Base-by-base conservation (phyloP, 2,797 vertebrate species). In the Bradypodion pumilum region DNA sequence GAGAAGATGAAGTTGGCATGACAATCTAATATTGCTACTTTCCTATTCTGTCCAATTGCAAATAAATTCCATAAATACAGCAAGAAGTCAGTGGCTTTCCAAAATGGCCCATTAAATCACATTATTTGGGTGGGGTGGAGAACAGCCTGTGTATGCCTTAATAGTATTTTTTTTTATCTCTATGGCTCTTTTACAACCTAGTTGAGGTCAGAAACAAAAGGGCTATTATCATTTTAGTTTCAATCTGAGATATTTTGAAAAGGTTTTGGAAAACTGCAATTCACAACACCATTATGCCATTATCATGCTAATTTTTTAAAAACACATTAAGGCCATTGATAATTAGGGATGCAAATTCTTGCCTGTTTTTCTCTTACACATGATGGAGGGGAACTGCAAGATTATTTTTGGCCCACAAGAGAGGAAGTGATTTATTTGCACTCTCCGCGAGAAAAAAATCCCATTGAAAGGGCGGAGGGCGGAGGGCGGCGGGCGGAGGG, bases 91-190 rank as follows among this genome's bases (percentile, higher is more conserved):
- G 42, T 82, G 19, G 8, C 3, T 65, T 88, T 90, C 76, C 32
- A 83, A 92, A 81, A 89, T 85, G 86, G 85, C 60, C 76, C 46
- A 59, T 75, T 86, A 81, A 89, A 88, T 90, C 82, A 79, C 73
- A 82, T 74, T 85, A 37, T 83, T 82, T 69, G n/a, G n/a, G n/a
- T 56, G 35, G n/a, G 13, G 42, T n/a, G 40, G 35, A 85, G 83
- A 44, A 85, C 83, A 13, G n/a, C 86, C 60, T 80, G 82, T 63
- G 27, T 16, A 63, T 73, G n/a, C 81, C 78, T 85, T 76, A 25
- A 56, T 81, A 40, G 76, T 81, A 70, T 85, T 85, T 85, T 85
- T 85, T 85, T 70, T 85, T 84, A 81, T 85, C 63, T 70, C 73
- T 81, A 76, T 85, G 75, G 65, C 78, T 76, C 56, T 75, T 76